phyloP scores from a whole-genome alignment of 2,888 invertebrate species.

The Dioctria rufipes region DNA sequence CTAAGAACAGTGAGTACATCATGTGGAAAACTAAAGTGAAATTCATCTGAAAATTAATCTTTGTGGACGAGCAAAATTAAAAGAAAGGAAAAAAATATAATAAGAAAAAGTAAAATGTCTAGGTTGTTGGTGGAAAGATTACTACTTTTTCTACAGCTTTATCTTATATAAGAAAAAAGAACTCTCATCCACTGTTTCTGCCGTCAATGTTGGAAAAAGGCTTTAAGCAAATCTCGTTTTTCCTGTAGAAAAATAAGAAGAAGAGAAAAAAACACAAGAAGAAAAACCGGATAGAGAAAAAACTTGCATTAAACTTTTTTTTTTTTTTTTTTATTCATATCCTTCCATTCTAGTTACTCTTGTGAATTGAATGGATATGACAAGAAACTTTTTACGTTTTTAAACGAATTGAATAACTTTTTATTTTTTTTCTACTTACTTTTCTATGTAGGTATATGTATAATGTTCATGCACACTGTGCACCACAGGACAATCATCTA shows the following conservation, averaged over 20 bases:
- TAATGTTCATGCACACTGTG: background rate
- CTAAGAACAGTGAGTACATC: conserved; percentile 4
- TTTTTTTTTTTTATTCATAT: background rate
- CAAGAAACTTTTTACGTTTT: conserved; percentile 38
- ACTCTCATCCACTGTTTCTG: background rate
- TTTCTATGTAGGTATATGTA: background rate
- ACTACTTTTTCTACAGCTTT: too few species aligned
- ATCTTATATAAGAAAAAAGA: background rate
- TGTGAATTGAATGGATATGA: conserved; percentile 48
- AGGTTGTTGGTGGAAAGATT: background rate
- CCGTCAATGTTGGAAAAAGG: conserved; percentile 18
- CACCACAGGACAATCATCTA: background rate
- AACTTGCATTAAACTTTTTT: conserved; percentile 48
- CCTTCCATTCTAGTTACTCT: conserved; percentile 15
- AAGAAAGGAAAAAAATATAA: conserved; percentile 22
- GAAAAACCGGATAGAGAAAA: background rate
- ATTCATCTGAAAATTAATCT: conserved; percentile 52
- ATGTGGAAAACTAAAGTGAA: conserved; percentile 29
- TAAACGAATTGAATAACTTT: conserved; percentile 45
- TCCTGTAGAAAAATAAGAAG: conserved; percentile 5
- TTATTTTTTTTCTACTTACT: conserved; percentile 5
- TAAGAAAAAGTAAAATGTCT: background rate
- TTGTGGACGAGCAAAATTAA: conserved; percentile 32
- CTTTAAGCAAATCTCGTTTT: conserved; percentile 15
- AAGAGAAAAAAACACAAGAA: background rate